Percentiles rank a stretch among this genome's conserved stretches.
phyloP scores from a whole-genome alignment of 2,113 vertebrate species.

The Cacatua alba region DNA sequence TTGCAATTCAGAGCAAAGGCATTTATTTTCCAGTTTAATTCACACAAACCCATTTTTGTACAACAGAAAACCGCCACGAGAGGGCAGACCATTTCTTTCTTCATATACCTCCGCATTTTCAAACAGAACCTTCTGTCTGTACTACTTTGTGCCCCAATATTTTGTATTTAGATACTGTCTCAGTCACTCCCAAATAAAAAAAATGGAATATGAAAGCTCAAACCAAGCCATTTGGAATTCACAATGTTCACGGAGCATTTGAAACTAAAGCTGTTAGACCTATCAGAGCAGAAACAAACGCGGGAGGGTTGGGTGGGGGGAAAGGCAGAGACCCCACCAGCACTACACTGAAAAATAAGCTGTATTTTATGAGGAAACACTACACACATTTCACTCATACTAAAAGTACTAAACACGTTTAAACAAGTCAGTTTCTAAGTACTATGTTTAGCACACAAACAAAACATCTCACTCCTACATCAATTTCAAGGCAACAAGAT shows the following conservation, averaged over 20 bases:
- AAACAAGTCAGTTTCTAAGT: background rate
- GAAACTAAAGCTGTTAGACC: background rate
- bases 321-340: too few relatives aligned
- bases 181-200: background rate
- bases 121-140: background rate
- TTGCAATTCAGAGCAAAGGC: background rate
- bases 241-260: background rate
- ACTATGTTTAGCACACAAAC: background rate
- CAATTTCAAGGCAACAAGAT: background rate
- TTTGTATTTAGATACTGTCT: background rate
- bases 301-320: rapidly evolving
- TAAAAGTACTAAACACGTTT: background rate
- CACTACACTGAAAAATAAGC: background rate
- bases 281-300: background rate
- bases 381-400: rapidly evolving
- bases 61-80: background rate
- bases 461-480: background rate
- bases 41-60: background rate
- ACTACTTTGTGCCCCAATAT: rapidly evolving
- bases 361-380: background rate
- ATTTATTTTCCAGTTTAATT: background rate
- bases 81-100: background rate
- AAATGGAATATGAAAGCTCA: background rate
- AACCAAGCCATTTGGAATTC: background rate
- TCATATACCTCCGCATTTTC: background rate